A percentile compares a stretch with the other conserved stretches of the same genome.
Evolutionary conservation across 2,888 invertebrate species (phyloP).

Genomic region (Drosophila emarginata): DNA sequence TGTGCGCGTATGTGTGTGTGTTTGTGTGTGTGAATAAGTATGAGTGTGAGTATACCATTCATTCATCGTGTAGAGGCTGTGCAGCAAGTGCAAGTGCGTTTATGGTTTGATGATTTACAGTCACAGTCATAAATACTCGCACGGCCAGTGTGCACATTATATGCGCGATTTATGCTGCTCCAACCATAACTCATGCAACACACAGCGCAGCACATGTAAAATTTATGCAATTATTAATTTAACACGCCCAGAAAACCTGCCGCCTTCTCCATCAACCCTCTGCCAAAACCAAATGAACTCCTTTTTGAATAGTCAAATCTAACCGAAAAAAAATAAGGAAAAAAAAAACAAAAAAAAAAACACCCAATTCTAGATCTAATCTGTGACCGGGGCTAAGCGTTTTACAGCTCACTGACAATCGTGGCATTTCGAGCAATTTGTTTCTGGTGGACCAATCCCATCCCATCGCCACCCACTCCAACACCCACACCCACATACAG

Average conservation of each 20-base stretch:
- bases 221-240: conserved; percentile 83
- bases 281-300: neutral
- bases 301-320: conserved; percentile 9
- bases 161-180: conserved; percentile 79
- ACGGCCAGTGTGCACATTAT: conserved; percentile 81
- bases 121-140: conserved; percentile 81
- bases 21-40: neutral
- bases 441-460: neutral
- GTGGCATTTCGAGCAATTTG: conserved; percentile 2
- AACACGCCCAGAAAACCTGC: conserved; percentile 71
- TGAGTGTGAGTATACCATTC: neutral
- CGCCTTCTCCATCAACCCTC: neutral
- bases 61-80: conserved; percentile 27
- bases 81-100: conserved; percentile 73
- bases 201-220: conserved; percentile 79
- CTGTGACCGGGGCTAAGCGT: conserved; percentile 49
- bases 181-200: conserved; percentile 79
- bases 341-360: conserved; percentile 10
- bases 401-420: conserved; percentile 25
- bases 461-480: neutral
- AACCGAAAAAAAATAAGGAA: neutral
- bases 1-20: neutral
- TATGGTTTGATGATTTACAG: conserved; percentile 82
- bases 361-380: conserved; percentile 48
- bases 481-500: conserved; percentile 13